phyloP scores from a whole-genome alignment of 2,888 invertebrate genomes.

The Lochmaea capreae region DNA sequence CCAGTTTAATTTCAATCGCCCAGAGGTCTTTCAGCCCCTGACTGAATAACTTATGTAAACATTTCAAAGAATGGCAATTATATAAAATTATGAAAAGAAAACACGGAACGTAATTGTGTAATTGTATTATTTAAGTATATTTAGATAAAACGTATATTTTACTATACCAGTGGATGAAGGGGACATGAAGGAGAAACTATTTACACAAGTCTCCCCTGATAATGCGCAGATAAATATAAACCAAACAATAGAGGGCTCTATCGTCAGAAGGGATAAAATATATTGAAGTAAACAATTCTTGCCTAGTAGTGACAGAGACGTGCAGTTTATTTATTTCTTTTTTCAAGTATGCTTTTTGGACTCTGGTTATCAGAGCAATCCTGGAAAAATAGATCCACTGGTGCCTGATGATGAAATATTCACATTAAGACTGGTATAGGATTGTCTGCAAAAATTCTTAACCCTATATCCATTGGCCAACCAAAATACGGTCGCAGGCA shows the following conservation, averaged over 20 bases:
- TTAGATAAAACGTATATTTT: conserved; percentile 50
- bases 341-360: not conserved
- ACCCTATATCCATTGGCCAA: too few species aligned
- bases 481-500: too few species aligned
- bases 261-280: conserved; percentile 47
- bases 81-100: conserved; percentile 61
- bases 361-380: too few species aligned
- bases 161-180: conserved; percentile 49
- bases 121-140: conserved; percentile 58
- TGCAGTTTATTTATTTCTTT: not conserved
- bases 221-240: conserved; percentile 60
- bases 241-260: conserved; percentile 56
- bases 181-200: conserved; percentile 41
- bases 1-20: not conserved
- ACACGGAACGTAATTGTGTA: conserved; percentile 53
- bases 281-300: conserved; percentile 39
- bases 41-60: conserved; percentile 38
- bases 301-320: conserved; percentile 11
- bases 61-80: conserved; percentile 39
- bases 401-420: too few species aligned
- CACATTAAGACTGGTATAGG: too few species aligned
- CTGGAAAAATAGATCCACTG: too few species aligned
- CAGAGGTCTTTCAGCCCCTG: not conserved
- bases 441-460: too few species aligned
- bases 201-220: conserved; percentile 51